These are phyloP conservation scores for Tipula unca DNA, from an alignment of 2,888 invertebrate genomes.

Conservation along the genomic window DNA sequence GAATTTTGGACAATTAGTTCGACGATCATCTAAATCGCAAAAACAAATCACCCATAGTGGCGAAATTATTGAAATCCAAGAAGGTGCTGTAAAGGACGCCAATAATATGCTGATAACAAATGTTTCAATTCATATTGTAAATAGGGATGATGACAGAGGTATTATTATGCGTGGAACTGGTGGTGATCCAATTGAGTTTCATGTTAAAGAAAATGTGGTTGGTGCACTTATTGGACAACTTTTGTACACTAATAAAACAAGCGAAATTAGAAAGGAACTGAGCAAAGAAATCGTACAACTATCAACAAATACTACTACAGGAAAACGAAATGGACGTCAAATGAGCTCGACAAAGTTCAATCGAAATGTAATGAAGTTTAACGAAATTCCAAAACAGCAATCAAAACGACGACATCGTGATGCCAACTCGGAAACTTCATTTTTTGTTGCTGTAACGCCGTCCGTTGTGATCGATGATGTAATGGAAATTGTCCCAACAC, in stretches of 20 bases:
- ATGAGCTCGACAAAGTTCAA: constrained; percentile 25
- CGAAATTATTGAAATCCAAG: constrained; percentile 36
- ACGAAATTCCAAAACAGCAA: constrained; percentile 17
- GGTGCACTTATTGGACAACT: constrained; percentile 67
- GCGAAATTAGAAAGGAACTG: constrained; percentile 22
- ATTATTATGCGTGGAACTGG: constrained; percentile 58
- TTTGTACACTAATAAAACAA: constrained; percentile 45
- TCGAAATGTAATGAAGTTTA: constrained; percentile 23
- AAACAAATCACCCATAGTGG: constrained; percentile 26
- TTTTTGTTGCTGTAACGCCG: constrained; percentile 22
- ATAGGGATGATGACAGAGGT: constrained; percentile 61
- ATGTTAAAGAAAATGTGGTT: constrained; percentile 65
- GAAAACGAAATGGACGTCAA: constrained; percentile 25
- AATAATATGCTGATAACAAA: constrained; percentile 69
- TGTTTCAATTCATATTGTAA: constrained; percentile 74
- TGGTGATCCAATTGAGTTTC: constrained; percentile 63
- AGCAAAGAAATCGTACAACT: neutral
- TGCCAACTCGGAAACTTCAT: constrained; percentile 10
- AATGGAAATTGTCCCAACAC: neutral
- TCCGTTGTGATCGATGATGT: constrained; percentile 21
- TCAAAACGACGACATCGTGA: constrained; percentile 22
- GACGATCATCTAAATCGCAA: constrained; percentile 26
- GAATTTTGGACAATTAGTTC: constrained; percentile 23
- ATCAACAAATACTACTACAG: neutral
- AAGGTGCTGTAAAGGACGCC: constrained; percentile 34